phyloP scores from a whole-genome alignment of 2,888 invertebrate genomes.

The Tubulanus polymorphus region DNA sequence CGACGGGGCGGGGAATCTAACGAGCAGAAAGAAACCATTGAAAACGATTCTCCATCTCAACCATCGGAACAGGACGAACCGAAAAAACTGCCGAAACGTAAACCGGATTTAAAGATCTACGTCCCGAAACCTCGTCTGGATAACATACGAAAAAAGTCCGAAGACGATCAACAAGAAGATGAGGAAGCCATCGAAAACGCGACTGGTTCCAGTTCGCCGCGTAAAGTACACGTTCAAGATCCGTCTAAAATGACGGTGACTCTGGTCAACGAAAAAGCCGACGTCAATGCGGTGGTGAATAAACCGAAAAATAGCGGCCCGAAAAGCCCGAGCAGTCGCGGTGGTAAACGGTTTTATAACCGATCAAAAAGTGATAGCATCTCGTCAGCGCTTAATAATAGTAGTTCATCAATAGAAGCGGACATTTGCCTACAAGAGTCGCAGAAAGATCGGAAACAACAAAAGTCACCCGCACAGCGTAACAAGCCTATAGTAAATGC shows the following conservation, averaged over 20 bases:
- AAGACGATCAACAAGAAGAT: neutral
- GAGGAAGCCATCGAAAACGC: neutral
- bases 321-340: no score
- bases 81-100: neutral
- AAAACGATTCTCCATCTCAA: no score
- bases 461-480: no score
- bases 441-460: neutral
- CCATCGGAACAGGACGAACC: neutral
- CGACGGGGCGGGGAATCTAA: neutral
- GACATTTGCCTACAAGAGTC: no score
- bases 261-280: neutral
- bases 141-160: neutral
- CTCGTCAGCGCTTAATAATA: no score
- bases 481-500: no score
- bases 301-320: no score
- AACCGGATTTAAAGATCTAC: conserved; percentile 39
- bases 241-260: neutral
- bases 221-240: neutral
- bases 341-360: no score
- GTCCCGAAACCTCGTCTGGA: conserved; percentile 31
- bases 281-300: no score
- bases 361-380: no score
- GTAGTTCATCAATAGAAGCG: no score
- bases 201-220: neutral
- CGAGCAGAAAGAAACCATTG: neutral